Evolutionary conservation across 2,797 vertebrate species (phyloP), one percentile per base, ranked within the genome.

Genomic region (Pipistrellus pipistrellus): DNA sequence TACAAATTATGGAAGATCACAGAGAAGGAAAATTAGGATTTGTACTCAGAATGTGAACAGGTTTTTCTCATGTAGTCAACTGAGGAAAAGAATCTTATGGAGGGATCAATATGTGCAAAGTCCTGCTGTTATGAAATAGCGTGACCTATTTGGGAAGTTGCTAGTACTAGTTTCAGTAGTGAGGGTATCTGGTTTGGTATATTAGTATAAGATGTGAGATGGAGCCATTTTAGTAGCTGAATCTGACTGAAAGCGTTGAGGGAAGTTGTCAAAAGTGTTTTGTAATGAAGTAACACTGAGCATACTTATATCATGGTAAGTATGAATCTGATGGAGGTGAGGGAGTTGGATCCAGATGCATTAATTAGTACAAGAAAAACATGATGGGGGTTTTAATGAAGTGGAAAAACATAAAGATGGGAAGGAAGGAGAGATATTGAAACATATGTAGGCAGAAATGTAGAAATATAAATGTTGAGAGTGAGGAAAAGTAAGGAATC

Each of bases 171-270:
- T 83, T 76, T 94, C 20, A 72, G 6, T 76, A 68, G 48, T 85
- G n/a, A 85, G 20, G 38, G 10, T 76, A 13, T 80, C n/a, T 82
- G 18, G 13, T 30, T 85, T 82, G 20, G 25, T 51, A 30, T 76
- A 25, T 93, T 69, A 69, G 23, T 38, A 15, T 17, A 88, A 32
- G 30, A 10, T 75, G 12, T 81, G n/a, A 77, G 7, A 32, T 30
- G 9, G 38, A 82, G 44, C 18, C 41, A 38, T 72, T 66, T 78
- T 71, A 41, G 2, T 57, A 81, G n/a, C 30, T 85, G 64, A n/a
- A 73, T 68, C 35, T 94, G 83, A 57, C 41, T 92, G 78, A 69
- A 44, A 73, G 73, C 30, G 4, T 85, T 86, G 14, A 17, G 90
- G 18, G 48, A 51, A 13, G n/a, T 25, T 51, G 12, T 48, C 3